These are phyloP conservation scores for Aplysina aerophoba DNA, from an alignment of 37 sponge, comb jelly and placozoan species.

Conservation along the genomic window DNA sequence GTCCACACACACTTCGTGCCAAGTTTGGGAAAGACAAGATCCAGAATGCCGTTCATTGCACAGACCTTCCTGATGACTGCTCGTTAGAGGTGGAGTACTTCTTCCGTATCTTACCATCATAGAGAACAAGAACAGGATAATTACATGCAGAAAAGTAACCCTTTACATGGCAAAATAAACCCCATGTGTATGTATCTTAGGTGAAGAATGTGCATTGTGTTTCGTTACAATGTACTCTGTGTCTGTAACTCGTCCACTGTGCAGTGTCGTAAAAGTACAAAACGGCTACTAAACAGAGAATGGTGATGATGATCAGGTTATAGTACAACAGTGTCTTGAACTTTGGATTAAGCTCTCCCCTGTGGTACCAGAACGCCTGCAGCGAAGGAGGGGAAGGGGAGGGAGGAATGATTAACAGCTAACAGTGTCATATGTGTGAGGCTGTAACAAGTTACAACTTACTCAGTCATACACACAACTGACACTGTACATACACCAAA, in stretches of 20 bases:
- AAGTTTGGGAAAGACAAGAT: slow-evolving; percentile 92
- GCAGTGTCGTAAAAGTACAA: slow-evolving; percentile 67
- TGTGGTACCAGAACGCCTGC: slow-evolving; percentile 78
- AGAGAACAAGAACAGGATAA: neutral
- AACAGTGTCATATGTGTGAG: neutral
- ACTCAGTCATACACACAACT: too few relatives aligned
- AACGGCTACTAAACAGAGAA: slow-evolving; percentile 61
- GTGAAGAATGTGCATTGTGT: neutral
- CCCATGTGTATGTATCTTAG: neutral
- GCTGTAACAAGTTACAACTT: too few relatives aligned
- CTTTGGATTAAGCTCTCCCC: slow-evolving; percentile 79
- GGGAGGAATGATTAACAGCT: neutral
- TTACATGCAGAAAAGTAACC: neutral
- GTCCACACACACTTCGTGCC: slow-evolving; percentile 91
- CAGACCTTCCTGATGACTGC: slow-evolving; percentile 94
- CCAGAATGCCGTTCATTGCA: slow-evolving; percentile 94
- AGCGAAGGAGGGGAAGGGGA: neutral
- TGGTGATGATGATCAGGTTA: slow-evolving; percentile 60
- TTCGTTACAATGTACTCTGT: neutral
- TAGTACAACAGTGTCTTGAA: slow-evolving; percentile 72
- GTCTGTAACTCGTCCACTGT: neutral
- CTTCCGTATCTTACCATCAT: slow-evolving; percentile 67
- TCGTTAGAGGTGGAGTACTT: slow-evolving; percentile 89
- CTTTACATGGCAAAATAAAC: neutral
- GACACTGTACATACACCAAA: too few relatives aligned